Percentiles rank a stretch among this genome's conserved stretches.
Conservation (phyloP, 2,113 vertebrate genomes). For the Actenoides hombroni region DNA sequence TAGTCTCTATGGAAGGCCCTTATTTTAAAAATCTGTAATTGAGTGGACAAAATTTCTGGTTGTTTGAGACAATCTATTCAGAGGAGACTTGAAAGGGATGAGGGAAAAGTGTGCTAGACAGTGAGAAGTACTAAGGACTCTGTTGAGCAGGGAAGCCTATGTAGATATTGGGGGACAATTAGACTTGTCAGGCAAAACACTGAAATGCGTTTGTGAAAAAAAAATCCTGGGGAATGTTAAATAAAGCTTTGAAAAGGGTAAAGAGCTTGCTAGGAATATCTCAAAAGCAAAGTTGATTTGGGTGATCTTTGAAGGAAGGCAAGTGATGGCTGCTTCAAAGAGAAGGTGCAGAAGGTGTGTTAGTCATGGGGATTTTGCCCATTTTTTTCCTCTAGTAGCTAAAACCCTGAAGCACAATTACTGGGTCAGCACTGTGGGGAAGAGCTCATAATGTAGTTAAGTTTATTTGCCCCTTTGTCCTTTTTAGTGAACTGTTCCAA, state of each 20-base stretch:
- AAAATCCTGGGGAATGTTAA: constrained; percentile 8
- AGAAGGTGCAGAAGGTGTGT: neutral
- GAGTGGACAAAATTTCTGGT: constrained; percentile 69
- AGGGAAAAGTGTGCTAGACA: neutral
- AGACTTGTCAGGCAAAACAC: neutral
- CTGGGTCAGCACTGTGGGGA: neutral
- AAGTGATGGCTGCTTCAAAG: neutral
- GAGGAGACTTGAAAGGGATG: constrained; percentile 45
- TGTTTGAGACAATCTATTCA: constrained; percentile 59
- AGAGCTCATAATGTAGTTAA: neutral
- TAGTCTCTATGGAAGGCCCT: constrained; percentile 44
- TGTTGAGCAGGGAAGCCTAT: constrained; percentile 8
- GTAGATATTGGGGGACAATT: constrained; percentile 11
- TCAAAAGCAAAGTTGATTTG: constrained; percentile 1
- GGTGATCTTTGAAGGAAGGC: constrained; percentile 14
- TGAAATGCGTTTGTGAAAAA: neutral
- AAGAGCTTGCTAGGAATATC: neutral
- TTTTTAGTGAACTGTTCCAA: neutral
- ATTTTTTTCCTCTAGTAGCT: neutral
- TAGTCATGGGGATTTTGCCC: neutral
- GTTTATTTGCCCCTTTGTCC: neutral
- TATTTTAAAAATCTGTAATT: constrained; percentile 67
- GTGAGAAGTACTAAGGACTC: neutral
- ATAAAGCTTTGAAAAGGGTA: neutral
- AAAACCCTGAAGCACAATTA: neutral